Conservation (phyloP, 2,797 vertebrate species). For the Pteronotus mesoamericanus region DNA sequence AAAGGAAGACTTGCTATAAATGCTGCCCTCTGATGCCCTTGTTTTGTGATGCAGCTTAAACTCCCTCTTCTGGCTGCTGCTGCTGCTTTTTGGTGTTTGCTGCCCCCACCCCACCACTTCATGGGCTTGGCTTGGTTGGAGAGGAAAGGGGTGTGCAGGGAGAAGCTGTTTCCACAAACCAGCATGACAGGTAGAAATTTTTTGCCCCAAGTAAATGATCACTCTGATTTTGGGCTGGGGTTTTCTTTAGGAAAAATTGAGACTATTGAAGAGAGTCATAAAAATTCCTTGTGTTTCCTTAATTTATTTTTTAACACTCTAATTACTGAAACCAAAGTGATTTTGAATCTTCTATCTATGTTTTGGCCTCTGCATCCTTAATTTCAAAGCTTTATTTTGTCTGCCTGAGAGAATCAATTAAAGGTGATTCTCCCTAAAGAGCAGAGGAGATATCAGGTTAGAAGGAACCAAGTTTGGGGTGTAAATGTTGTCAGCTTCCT, state of each 20-base stretch:
- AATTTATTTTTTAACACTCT: slow-evolving; percentile 70
- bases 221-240: slow-evolving; percentile 30
- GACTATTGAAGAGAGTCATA: slow-evolving; percentile 37
- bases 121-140: slow-evolving; percentile 50
- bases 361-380: slow-evolving; percentile 58
- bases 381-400: slow-evolving; percentile 70
- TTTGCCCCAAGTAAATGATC: slow-evolving; percentile 57
- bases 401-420: slow-evolving; percentile 45
- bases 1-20: slow-evolving; percentile 65
- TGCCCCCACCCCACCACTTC: not conserved
- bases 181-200: slow-evolving; percentile 27
- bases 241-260: slow-evolving; percentile 48
- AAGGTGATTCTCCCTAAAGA: slow-evolving; percentile 49
- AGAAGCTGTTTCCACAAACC: slow-evolving; percentile 22
- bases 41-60: slow-evolving; percentile 68
- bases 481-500: slow-evolving; percentile 25
- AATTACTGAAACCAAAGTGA: slow-evolving; percentile 82
- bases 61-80: slow-evolving; percentile 43
- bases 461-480: not conserved
- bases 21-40: slow-evolving; percentile 64
- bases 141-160: not conserved
- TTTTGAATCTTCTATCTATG: slow-evolving; percentile 58
- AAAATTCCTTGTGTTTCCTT: slow-evolving; percentile 56
- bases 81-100: slow-evolving; percentile 26
- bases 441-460: slow-evolving; percentile 50